Conservation (phyloP, 1,140 invertebrate species). For the Papilio polytes region DNA sequence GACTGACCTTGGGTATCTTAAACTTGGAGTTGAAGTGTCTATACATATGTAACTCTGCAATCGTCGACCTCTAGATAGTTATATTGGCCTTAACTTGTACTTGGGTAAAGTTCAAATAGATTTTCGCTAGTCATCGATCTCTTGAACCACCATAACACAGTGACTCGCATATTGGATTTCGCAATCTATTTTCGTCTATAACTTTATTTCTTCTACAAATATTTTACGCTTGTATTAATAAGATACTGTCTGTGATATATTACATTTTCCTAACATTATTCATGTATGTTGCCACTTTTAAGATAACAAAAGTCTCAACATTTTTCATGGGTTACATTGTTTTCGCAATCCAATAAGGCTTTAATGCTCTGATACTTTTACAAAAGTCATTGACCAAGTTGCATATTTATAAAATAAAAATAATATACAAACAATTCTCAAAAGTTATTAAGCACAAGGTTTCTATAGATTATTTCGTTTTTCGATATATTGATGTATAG, state of each 20-base stretch:
- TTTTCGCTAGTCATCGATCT: constrained; percentile 14
- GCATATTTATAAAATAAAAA: constrained; percentile 47
- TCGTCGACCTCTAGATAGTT: constrained; percentile 12
- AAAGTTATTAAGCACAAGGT: constrained; percentile 52
- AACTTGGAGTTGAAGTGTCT: background rate
- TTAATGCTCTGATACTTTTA: constrained; percentile 58
- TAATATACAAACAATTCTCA: constrained; percentile 48
- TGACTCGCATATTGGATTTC: background rate
- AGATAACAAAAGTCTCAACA: constrained; percentile 39
- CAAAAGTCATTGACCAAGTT: constrained; percentile 59
- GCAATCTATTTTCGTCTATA: background rate
- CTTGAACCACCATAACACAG: background rate
- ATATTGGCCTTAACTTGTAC: constrained; percentile 17
- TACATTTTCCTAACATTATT: constrained; percentile 25
- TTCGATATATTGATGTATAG: constrained; percentile 24
- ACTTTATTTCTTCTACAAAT: background rate
- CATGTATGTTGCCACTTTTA: background rate
- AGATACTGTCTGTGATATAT: constrained; percentile 10
- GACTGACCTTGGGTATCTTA: background rate
- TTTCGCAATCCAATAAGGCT: constrained; percentile 51
- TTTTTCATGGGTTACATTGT: constrained; percentile 52
- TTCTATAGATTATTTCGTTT: constrained; percentile 41
- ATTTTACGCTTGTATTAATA: background rate
- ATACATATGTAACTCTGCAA: background rate
- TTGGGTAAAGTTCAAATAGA: constrained; percentile 15